phyloP scores from a whole-genome alignment of 2,113 vertebrate genomes.

The Heterotilapia buettikoferi region DNA sequence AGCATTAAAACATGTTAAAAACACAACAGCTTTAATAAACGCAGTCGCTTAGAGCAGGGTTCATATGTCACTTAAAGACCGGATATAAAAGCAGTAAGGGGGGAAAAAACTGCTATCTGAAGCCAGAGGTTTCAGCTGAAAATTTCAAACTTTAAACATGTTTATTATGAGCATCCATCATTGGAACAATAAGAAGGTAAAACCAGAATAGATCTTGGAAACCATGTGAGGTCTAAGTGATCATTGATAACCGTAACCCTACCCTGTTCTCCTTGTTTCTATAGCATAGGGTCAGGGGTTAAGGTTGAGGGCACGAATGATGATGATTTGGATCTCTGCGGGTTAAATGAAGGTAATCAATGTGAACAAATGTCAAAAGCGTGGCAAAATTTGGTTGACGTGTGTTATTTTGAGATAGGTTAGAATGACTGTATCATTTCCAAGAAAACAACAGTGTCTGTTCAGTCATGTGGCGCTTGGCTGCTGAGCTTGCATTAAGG shows the following conservation, averaged over 20 bases:
- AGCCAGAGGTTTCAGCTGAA: not conserved
- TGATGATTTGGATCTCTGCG: not conserved
- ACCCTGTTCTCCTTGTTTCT: accelerated
- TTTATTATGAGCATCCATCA: not conserved
- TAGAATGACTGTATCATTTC: not conserved
- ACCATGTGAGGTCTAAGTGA: not conserved
- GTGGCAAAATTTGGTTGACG: not conserved
- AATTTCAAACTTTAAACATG: not conserved
- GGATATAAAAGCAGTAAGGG: not conserved
- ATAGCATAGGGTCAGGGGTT: not conserved
- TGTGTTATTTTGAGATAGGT: not conserved
- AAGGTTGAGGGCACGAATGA: accelerated
- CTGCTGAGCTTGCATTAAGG: not conserved
- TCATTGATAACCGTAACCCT: not conserved
- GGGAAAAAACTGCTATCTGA: not conserved
- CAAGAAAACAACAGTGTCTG: not conserved
- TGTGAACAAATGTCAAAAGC: not conserved
- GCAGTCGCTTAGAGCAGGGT: not conserved
- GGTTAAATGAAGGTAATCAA: not conserved
- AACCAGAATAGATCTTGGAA: not conserved
- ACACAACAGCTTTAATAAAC: not conserved
- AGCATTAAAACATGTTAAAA: not conserved
- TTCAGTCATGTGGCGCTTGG: not conserved
- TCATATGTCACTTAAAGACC: not conserved
- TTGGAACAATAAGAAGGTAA: not conserved